Evolutionary conservation across 2,797 vertebrate genomes (phyloP).

Genomic region (Pteronotus mesoamericanus): DNA sequence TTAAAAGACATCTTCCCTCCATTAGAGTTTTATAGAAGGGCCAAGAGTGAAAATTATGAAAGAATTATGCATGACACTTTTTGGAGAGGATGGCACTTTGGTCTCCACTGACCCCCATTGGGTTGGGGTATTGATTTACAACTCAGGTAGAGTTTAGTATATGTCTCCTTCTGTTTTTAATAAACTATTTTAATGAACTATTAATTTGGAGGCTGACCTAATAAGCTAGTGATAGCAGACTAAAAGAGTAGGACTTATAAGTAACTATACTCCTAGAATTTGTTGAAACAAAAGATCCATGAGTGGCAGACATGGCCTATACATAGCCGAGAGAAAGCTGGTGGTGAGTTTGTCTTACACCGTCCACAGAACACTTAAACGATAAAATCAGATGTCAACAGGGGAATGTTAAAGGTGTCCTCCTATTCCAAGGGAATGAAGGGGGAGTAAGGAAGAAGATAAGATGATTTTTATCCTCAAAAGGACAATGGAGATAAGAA

Average conservation of each 20-base stretch:
- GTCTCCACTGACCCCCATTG: background rate
- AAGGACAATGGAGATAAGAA: background rate
- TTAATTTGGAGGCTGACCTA: background rate
- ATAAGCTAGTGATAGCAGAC: background rate
- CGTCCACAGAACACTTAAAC: background rate
- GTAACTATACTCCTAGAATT: background rate
- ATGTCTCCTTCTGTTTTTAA: background rate
- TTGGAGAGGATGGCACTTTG: background rate
- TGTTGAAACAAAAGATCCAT: background rate
- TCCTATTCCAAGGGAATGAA: background rate
- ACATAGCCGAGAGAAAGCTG: background rate
- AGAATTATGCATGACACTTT: background rate
- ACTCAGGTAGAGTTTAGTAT: background rate
- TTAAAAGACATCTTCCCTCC: background rate
- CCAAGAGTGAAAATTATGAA: background rate
- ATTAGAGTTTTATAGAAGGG: background rate
- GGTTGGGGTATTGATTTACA: background rate
- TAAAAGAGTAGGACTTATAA: background rate
- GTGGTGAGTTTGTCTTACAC: background rate
- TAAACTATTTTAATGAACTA: background rate
- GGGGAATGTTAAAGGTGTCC: background rate
- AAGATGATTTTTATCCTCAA: slow-evolving; percentile 18
- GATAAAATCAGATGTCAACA: background rate
- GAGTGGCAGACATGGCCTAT: background rate
- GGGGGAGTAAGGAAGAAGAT: background rate